A percentile compares a stretch with the other conserved stretches of the same genome.
Conservation (phyloP, 2,113 vertebrate genomes). For the Halcyon senegalensis region DNA sequence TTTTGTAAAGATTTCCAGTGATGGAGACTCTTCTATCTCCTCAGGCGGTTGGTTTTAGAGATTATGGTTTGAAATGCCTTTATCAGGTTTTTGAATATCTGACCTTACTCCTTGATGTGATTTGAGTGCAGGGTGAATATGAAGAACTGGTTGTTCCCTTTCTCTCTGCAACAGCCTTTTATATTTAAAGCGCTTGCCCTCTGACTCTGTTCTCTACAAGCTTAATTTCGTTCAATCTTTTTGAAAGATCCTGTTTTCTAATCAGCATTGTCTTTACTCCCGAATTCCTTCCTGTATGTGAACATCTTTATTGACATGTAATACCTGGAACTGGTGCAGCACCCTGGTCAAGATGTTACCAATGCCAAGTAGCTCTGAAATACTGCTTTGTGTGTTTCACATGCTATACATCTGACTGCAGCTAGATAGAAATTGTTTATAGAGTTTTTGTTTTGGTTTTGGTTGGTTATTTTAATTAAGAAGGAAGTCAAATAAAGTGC, state of each 20-base stretch:
- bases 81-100: background rate
- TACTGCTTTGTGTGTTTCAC: background rate
- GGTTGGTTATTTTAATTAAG: background rate
- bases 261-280: background rate
- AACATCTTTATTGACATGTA: background rate
- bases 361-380: background rate
- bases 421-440: background rate
- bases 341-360: background rate
- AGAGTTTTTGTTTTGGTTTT: background rate
- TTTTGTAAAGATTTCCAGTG: background rate
- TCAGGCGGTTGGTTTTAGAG: background rate
- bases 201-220: background rate
- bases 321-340: background rate
- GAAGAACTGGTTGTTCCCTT: background rate
- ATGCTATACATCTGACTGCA: background rate
- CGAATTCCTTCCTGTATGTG: background rate
- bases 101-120: background rate
- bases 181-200: background rate
- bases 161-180: background rate
- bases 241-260: background rate
- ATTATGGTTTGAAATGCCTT: conserved; percentile 8
- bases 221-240: background rate
- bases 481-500: background rate
- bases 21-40: background rate
- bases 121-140: background rate